A percentile compares a stretch with the other conserved stretches of the same genome.
Evolutionary conservation across 2,113 vertebrate genomes (phyloP).

Genomic region (Phaethon lepturus): DNA sequence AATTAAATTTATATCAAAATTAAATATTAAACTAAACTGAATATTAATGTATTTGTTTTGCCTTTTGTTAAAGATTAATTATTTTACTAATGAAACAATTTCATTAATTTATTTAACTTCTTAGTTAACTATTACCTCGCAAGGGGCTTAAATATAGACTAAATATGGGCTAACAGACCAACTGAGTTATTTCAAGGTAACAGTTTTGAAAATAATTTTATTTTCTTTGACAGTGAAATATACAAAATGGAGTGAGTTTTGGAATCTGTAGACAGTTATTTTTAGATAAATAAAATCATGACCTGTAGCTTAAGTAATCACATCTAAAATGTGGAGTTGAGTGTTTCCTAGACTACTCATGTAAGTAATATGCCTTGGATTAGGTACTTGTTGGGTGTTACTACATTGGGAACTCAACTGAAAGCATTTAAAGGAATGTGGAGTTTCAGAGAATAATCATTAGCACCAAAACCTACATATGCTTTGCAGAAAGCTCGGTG

Average conservation of each 20-base stretch:
- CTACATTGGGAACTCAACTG: not conserved
- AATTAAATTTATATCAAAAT: not conserved
- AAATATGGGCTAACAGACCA: not conserved
- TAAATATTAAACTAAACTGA: not conserved
- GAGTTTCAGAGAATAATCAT: not conserved
- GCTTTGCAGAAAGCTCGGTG: rapidly evolving
- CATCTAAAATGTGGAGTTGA: not conserved
- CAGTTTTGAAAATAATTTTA: not conserved
- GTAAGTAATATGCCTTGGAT: not conserved
- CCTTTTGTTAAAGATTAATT: not conserved
- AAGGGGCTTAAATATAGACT: not conserved
- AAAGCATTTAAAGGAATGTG: not conserved
- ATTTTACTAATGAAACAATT: not conserved
- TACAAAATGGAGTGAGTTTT: not conserved
- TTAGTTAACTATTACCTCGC: not conserved
- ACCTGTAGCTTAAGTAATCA: not conserved
- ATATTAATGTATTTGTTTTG: not conserved
- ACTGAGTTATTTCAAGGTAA: not conserved
- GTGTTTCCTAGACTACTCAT: not conserved
- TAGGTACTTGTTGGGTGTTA: not conserved
- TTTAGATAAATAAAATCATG: not conserved
- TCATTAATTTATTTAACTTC: not conserved
- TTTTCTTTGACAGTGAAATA: not conserved
- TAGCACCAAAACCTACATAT: not conserved
- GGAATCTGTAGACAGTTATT: not conserved